Evolutionary conservation across 2,797 vertebrate genomes (phyloP).

Genomic region (Oreortyx pictus): DNA sequence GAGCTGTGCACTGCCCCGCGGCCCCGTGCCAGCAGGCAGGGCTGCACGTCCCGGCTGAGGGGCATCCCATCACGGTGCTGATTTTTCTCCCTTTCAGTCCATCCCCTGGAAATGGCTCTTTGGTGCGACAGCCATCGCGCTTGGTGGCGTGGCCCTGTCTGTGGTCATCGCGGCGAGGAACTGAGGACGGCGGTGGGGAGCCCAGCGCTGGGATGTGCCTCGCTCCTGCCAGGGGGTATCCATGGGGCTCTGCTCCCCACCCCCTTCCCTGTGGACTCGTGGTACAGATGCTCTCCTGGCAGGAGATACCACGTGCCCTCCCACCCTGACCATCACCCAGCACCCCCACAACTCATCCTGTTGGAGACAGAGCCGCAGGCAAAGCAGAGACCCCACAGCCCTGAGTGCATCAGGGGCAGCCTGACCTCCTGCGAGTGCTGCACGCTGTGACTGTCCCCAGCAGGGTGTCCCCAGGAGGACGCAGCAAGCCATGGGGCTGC

Average conservation of each 20-base stretch:
- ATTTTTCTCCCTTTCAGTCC: conserved; percentile 76
- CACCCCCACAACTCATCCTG: background rate
- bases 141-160: conserved; percentile 95
- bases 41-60: background rate
- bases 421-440: fast-evolving
- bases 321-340: background rate
- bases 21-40: background rate
- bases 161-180: conserved; percentile 97
- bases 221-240: background rate
- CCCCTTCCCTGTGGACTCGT: background rate
- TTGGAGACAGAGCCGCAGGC: fast-evolving
- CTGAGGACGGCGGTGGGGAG: conserved; percentile 46
- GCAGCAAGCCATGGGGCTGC: fast-evolving
- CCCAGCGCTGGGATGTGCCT: background rate
- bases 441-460: fast-evolving
- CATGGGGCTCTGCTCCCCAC: background rate
- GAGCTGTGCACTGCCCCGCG: background rate
- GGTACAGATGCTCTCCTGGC: background rate
- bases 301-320: background rate
- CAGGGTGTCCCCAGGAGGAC: fast-evolving
- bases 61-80: fast-evolving
- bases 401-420: fast-evolving
- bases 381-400: background rate
- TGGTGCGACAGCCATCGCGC: conserved; percentile 92
- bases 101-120: conserved; percentile 99